Base-by-base conservation (phyloP, 2,888 invertebrate species). In the Tipula lateralis region DNA sequence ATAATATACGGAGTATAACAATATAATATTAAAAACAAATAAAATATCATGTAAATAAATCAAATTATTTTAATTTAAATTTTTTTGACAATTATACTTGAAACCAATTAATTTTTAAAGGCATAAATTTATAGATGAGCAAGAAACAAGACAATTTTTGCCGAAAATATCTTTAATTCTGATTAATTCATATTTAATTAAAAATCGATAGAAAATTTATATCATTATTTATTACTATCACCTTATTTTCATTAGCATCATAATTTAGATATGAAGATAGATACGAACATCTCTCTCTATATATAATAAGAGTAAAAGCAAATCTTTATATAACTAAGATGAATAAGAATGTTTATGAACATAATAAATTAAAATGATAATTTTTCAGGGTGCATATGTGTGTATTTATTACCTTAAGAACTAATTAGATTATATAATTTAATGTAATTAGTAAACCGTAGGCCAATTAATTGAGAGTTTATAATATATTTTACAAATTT, bases 171-270 rank as follows among this genome's bases (percentile, higher is more conserved):
- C 66, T 66, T 66, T 66, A 66, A 66, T 66, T 66, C 66, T 66
- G 66, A 66, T 66, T 66, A 66, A 66, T 66, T 66, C 66, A 66
- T 66, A 66, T 66, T 66, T 66, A 66, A 66, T 66, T 66, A 66
- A 66, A 66, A 66, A 66, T 66, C 66, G 66, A 66, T 66, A 66
- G 9, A 66, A 66, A 24, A 24, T 66, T 24, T 66, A 66, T 66
- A 66, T 24, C 66, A 24, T 66, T 66, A 66, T 66, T 66, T 66
- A 66, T 66, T 66, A 66, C 9, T 66, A 66, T 66, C 24, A 66
- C 66, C 66, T 24, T 66, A 16, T 44, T 44, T 44, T 16, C 16
- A 16, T 44, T 44, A 39, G 39, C 1, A 39, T 39, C 32, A 32
- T 32, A 32, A 32, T 32, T 4, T 1, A 36, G 36, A 36, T 36